phyloP scores from a whole-genome alignment of 1,140 invertebrate species.

The Palaemon carinicauda region DNA sequence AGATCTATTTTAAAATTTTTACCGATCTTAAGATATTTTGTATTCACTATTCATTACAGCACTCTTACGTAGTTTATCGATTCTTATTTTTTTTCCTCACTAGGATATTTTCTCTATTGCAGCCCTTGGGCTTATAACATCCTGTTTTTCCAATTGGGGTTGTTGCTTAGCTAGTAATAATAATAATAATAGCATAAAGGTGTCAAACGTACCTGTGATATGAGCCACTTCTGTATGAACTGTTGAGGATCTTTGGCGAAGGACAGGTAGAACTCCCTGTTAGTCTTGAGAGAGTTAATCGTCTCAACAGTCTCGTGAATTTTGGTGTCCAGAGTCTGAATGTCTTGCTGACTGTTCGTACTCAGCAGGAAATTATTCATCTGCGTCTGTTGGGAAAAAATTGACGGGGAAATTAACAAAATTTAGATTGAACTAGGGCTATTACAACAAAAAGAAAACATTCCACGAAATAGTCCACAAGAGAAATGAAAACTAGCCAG shows the following conservation, averaged over 20 bases:
- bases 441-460: neutral
- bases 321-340: conserved; percentile 89
- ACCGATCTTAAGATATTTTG: too few species aligned
- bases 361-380: conserved; percentile 98
- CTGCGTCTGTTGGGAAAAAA: conserved; percentile 82
- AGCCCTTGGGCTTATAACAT: too few species aligned
- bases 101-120: too few species aligned
- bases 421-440: neutral
- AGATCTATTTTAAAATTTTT: too few species aligned
- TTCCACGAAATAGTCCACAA: too few species aligned
- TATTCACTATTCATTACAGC: too few species aligned
- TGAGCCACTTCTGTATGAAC: conserved; percentile 99
- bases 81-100: too few species aligned
- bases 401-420: neutral
- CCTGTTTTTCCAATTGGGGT: too few species aligned
- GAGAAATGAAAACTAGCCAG: too few species aligned
- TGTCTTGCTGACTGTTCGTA: conserved; percentile 98
- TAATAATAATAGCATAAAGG: neutral
- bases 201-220: conserved; percentile 88
- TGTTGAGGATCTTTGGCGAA: conserved; percentile 99
- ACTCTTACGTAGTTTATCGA: too few species aligned
- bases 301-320: conserved; percentile 99
- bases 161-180: too few species aligned
- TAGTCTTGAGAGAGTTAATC: conserved; percentile 97
- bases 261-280: conserved; percentile 97